Base-by-base conservation (phyloP, 2,797 vertebrate genomes). In the Alauda arvensis region DNA sequence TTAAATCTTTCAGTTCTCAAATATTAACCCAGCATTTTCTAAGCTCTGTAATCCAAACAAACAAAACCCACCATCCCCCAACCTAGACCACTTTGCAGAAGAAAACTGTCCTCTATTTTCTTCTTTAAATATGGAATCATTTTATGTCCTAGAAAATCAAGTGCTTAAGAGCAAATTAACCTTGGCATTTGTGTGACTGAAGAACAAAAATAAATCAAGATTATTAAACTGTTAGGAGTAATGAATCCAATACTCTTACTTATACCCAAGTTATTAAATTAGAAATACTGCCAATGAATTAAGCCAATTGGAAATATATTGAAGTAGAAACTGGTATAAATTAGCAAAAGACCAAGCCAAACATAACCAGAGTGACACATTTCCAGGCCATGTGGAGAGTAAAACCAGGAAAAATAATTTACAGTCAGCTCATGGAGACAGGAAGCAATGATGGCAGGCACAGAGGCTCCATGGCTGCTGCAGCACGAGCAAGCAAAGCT, bases 201-300 rank as follows among this genome's bases (percentile, higher is more conserved):
- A 93, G 79, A 88, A 81, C 20, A 87, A 82, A 94, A 93, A 88
- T 86, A 89, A 93, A 88, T 81, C 69, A 69, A 82, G 85, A 87
- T 72, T 89, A 78, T 57, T 53, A 85, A 90, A 89, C 60, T 68
- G 48, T 71, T 93, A 75, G 76, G 53, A 88, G 77, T 63, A 94
- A 90, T 53, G 55, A 95, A 83, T 86, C 56, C 3, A 10, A 71
- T 63, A 60, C 45, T 79, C 56, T 79, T 85, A 68, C 76, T 86
- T 79, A 84, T 52, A 83, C 34, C 56, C 45, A 57, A 78, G 57
- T 62, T 39, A 59, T 59, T 59, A 91, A 88, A 89, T 78, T 66
- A 91, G 69, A 85, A 94, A 89, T 84, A 74, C n/a, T 89, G 92
- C 80, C 78, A 82, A 46, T 59, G 43, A 88, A 75, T 70, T 26